These are phyloP conservation scores for Corythaeola cristata DNA, from an alignment of 2,113 vertebrate genomes.

Conservation along the genomic window DNA sequence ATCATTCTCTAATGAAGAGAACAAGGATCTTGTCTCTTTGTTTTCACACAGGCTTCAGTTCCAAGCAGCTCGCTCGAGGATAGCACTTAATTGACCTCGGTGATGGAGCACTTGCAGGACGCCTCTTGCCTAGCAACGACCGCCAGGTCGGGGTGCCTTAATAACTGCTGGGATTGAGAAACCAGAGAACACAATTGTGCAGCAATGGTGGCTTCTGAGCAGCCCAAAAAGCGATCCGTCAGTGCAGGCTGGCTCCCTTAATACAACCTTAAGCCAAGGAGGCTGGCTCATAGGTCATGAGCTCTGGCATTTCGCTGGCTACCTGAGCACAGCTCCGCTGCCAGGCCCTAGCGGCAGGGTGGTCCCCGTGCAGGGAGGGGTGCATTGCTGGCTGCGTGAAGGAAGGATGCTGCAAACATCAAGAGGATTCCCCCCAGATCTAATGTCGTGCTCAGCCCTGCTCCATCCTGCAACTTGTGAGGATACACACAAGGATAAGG, in stretches of 20 bases:
- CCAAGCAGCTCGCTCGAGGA: constrained; percentile 38
- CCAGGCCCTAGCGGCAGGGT: neutral
- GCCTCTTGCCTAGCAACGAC: constrained; percentile 46
- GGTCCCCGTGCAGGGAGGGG: neutral
- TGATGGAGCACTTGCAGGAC: neutral
- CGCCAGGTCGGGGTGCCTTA: neutral
- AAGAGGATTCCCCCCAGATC: neutral
- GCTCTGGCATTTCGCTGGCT: neutral
- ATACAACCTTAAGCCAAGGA: neutral
- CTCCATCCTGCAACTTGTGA: neutral
- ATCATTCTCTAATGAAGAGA: constrained; percentile 18
- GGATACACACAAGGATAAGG: neutral
- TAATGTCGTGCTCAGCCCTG: neutral
- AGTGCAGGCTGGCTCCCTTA: neutral
- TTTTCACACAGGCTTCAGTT: constrained; percentile 16
- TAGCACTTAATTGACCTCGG: constrained; percentile 48
- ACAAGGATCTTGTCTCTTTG: neutral
- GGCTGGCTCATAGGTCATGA: neutral
- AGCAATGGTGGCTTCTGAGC: neutral
- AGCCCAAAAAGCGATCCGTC: neutral
- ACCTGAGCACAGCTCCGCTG: neutral
- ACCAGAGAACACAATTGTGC: neutral
- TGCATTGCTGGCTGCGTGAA: neutral
- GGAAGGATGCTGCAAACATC: too few relatives aligned
- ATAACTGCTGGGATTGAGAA: neutral